Percentiles rank a stretch among this genome's conserved stretches.
These are phyloP conservation scores for Ursus arctos DNA, from an alignment of 2,113 vertebrate species.

Conservation along the genomic window DNA sequence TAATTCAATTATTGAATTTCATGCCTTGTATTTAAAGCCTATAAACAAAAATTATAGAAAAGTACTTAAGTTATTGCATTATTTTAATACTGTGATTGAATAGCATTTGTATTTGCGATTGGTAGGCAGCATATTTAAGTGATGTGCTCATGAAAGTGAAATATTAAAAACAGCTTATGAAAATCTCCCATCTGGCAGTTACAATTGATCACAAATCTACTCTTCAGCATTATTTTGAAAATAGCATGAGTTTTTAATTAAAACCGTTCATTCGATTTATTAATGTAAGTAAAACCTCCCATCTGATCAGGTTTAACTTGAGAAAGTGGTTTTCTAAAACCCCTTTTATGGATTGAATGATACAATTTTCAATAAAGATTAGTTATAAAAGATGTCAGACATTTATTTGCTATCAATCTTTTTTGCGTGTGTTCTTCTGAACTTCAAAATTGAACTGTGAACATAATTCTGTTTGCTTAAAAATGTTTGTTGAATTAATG, in stretches of 20 bases:
- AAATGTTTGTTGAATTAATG: constrained; percentile 64
- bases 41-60: constrained; percentile 81
- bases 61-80: constrained; percentile 78
- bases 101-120: constrained; percentile 68
- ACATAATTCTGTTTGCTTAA: constrained; percentile 70
- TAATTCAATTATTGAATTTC: constrained; percentile 80
- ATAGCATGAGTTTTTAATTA: constrained; percentile 80
- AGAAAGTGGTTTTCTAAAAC: constrained; percentile 83
- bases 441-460: constrained; percentile 73
- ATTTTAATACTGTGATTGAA: constrained; percentile 78
- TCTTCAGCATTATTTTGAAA: constrained; percentile 80
- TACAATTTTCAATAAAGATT: constrained; percentile 79
- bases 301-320: constrained; percentile 74
- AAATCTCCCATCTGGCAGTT: constrained; percentile 87
- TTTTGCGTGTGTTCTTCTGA: constrained; percentile 53
- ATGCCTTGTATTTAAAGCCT: constrained; percentile 72
- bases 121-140: constrained; percentile 68
- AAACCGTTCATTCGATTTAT: constrained; percentile 79
- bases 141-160: constrained; percentile 77
- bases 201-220: constrained; percentile 80
- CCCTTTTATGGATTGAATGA: constrained; percentile 75
- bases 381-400: constrained; percentile 76
- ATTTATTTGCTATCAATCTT: constrained; percentile 75
- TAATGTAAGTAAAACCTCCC: constrained; percentile 75
- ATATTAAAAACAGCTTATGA: constrained; percentile 83